Base-by-base conservation (phyloP, 2,113 vertebrate genomes). In the Cryptomyrus ogoouensis region DNA sequence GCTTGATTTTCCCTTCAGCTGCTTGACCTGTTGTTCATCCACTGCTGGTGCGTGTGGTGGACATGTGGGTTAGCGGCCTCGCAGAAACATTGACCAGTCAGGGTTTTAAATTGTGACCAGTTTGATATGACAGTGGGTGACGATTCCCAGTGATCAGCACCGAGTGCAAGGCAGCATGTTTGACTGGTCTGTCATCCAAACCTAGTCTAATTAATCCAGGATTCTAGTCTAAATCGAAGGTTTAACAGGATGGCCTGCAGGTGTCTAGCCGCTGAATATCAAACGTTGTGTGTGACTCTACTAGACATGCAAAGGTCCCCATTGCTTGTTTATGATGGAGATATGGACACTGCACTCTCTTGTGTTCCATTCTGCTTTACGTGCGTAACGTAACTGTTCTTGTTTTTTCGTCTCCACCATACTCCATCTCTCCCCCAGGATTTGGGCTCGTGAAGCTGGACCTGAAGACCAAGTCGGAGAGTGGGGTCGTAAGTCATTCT, bases 371-470 rank as follows among this genome's bases (percentile, higher is more conserved):
- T 66, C n/a, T 62, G 58, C 2, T n/a, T 27, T n/a, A 27, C 3
- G 58, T 10, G n/a, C 24, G 62, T 66, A 12, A 12, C 9, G n/a
- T 27, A 27, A 42, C 35, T 19, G 39, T 4, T 70, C 6, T 83
- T 83, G 7, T 42, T 44, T 5, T 44, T 39, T 44, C 3, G 8
- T 2, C 1, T 44, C 8, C 80, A 8, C 21, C 21, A 19, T 24
- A 1, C 6, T 15, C 10, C 85, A 66, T 56, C 52, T 92, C 49
- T 94, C 1, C 93, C 92, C 52, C 92, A 99, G 98, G 98, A 89
- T 99, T 99, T 91, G 98, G 98, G 80, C 94, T 98, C 86, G 97
- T 99, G 91, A 99, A 98, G 95, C 93, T 99, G 92, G 98, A 99
- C 91, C 91, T 99, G 90, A 99, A 96, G 96, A 99, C 98, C 92